A percentile compares a stretch with the other conserved stretches of the same genome.
Evolutionary conservation across 2,888 invertebrate genomes (phyloP).

Genomic region (Steromphala cineraria): DNA sequence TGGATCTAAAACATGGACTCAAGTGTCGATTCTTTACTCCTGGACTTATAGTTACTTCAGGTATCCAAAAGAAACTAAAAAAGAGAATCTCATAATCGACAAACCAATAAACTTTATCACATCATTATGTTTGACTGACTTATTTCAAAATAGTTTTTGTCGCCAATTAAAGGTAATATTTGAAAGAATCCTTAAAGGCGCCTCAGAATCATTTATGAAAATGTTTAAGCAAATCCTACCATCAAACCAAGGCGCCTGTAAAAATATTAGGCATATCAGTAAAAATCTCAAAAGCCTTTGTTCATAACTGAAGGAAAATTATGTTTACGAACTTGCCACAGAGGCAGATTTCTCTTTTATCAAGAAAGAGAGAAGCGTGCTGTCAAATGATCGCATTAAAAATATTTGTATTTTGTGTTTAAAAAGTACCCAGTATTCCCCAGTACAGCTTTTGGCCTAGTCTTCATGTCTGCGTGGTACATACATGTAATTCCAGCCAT

Average conservation of each 20-base stretch:
- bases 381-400: conserved; percentile 13
- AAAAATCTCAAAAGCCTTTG: background rate
- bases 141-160: background rate
- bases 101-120: background rate
- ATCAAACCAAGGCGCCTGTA: background rate
- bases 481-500: background rate
- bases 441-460: background rate
- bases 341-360: background rate
- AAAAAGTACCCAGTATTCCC: background rate
- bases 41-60: too few species aligned
- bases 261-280: background rate
- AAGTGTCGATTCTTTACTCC: too few species aligned
- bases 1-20: too few species aligned
- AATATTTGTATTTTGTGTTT: background rate
- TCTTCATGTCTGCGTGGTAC: background rate
- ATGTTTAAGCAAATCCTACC: background rate
- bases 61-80: too few species aligned
- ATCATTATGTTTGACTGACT: background rate
- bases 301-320: background rate
- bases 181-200: conserved; percentile 2
- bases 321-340: background rate
- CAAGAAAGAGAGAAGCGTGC: background rate
- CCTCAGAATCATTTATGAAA: background rate
- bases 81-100: background rate
- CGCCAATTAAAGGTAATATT: conserved; percentile 6